Evolutionary conservation across 2,797 vertebrate species (phyloP), one percentile per base, ranked within the genome.

Genomic region (Pteropus rufus): DNA sequence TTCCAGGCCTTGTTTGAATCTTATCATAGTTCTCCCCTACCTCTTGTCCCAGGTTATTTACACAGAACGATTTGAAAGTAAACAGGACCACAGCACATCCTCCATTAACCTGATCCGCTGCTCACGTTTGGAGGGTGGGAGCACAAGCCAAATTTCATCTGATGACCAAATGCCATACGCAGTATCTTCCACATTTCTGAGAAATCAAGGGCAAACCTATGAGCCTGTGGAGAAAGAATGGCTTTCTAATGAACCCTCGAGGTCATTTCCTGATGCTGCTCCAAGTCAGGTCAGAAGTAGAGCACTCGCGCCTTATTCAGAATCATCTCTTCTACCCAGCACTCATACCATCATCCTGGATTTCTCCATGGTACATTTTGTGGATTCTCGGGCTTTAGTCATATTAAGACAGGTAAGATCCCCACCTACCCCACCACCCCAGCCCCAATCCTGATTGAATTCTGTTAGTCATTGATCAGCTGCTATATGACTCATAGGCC

Each of bases 331-430:
- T 4, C 36, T 26, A 11, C 14, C n/a, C 41, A 16, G 3, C n/a
- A 81, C 81, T 80, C 98, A 98, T 89, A 98, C 97, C 81, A 58
- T 98, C 93, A 98, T 98, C 93, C 96, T 98, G 95, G 98, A 98
- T 58, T 98, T 98, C 81, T 97, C 98, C 94, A 97, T 98, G 98
- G 98, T 98, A 1, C 98, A 98, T 2, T 98, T 97, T 54, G 98
- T 98, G 76, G 98, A 98, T 56, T 39, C 92, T 41, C 70, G 9
- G 44, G 98, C 97, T 89, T 95, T 89, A 3, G 88, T 97, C 21
- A 5, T 96, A 26, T 94, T 98, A 46, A 93, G 88, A 79, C 98
- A 98, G 97, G 98, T 97, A 67, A 89, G 97, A 39, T 54, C 10
- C 24, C 60, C 26, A n/a, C 39, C 36, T 65, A 4, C 62, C 39